Evolutionary conservation across 2,797 vertebrate genomes (phyloP).

Genomic region (Pagetopsis macropterus): DNA sequence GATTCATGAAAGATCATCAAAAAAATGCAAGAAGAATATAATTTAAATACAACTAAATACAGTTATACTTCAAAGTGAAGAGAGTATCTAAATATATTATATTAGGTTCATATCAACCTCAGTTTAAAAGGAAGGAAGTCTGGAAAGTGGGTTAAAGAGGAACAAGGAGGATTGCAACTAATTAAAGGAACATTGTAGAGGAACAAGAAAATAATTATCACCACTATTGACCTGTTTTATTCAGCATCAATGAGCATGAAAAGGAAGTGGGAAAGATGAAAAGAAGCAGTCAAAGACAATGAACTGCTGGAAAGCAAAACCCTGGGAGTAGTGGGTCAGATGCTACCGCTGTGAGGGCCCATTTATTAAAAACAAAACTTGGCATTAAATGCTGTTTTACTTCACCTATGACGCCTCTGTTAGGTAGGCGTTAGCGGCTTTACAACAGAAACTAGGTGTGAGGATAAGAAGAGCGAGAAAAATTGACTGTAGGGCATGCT

Average conservation of each 20-base stretch:
- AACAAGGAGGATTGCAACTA: slow-evolving; percentile 14
- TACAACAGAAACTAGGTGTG: slow-evolving; percentile 22
- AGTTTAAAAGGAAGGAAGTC: slow-evolving; percentile 3
- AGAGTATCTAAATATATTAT: slow-evolving; percentile 13
- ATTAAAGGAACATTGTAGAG: slow-evolving; percentile 7
- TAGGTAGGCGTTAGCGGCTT: slow-evolving; percentile 40
- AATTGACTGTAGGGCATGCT: slow-evolving; percentile 7
- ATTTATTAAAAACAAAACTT: slow-evolving; percentile 56
- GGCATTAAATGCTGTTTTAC: slow-evolving; percentile 36
- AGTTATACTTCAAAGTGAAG: slow-evolving; percentile 2
- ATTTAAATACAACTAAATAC: slow-evolving; percentile 13
- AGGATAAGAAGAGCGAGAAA: slow-evolving; percentile 19
- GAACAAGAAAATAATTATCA: slow-evolving; percentile 34
- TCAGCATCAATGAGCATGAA: slow-evolving; percentile 28
- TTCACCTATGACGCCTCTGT: slow-evolving; percentile 27
- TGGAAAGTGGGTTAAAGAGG: neutral
- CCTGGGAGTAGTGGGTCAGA: slow-evolving; percentile 41
- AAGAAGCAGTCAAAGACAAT: slow-evolving; percentile 44
- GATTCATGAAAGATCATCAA: slow-evolving; percentile 3
- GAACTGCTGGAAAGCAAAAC: slow-evolving; percentile 39
- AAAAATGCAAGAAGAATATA: neutral
- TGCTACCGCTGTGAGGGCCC: slow-evolving; percentile 48
- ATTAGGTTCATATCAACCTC: slow-evolving; percentile 4
- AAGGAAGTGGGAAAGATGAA: slow-evolving; percentile 20
- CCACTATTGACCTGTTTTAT: slow-evolving; percentile 52